phyloP scores from a whole-genome alignment of 2,113 vertebrate genomes.

The Clarias macrocephalus region DNA sequence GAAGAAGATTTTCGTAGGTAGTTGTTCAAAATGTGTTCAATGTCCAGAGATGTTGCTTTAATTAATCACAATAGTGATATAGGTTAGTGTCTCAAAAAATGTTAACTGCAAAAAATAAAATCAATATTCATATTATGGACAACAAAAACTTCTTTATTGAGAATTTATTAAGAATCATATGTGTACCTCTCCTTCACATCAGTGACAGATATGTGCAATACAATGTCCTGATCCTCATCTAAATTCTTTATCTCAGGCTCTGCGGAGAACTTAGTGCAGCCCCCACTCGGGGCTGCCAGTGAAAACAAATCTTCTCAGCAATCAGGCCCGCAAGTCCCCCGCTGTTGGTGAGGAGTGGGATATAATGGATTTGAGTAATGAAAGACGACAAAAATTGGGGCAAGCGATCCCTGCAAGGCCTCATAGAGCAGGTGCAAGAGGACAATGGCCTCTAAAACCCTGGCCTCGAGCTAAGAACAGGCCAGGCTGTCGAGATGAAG shows the following conservation, averaged over 20 bases:
- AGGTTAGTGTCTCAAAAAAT: neutral
- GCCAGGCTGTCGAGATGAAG: constrained; percentile 30
- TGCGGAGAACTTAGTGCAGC: constrained; percentile 15
- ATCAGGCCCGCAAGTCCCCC: constrained; percentile 41
- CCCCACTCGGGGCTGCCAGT: constrained; percentile 41
- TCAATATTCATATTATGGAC: constrained; percentile 20
- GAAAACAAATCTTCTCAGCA: constrained; percentile 51
- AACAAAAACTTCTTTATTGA: constrained; percentile 29
- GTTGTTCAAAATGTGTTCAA: neutral
- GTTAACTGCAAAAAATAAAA: neutral
- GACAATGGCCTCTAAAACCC: constrained; percentile 49
- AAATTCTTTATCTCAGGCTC: constrained; percentile 50
- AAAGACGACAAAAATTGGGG: constrained; percentile 54
- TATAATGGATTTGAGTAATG: constrained; percentile 55
- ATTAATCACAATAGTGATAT: neutral
- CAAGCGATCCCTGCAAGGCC: constrained; percentile 35
- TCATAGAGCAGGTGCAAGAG: constrained; percentile 50
- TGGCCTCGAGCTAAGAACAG: constrained; percentile 29
- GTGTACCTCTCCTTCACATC: neutral
- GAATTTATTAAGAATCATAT: constrained; percentile 1
- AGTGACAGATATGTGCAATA: constrained; percentile 30
- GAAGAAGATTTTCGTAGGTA: neutral
- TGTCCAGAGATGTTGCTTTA: neutral
- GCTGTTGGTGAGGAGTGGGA: constrained; percentile 48
- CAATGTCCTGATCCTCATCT: constrained; percentile 24